Base-by-base conservation (phyloP, 2,888 invertebrate species). In the Carcina quercana region DNA sequence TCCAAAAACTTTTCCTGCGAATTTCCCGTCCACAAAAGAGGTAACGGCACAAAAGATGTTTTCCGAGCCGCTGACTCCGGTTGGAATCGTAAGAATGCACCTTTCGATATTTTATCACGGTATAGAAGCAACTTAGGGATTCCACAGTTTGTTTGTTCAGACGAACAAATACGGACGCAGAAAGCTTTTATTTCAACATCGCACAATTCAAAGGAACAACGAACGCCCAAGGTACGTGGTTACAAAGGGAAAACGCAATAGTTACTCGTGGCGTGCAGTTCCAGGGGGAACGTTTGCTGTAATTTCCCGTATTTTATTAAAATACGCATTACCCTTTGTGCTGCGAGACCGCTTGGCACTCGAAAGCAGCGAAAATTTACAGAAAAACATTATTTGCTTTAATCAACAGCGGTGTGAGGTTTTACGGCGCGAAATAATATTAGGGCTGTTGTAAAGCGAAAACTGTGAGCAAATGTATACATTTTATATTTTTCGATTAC, bases 21-120 rank as follows among this genome's bases (percentile, higher is more conserved):
- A 22, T 8, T 28, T 28, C 22, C 28, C n/a, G 12, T 17, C 8
- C 27, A 10, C 11, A 27, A 25, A 34, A 37, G 35, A 47, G 46
- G 47, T 56, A 57, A 59, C 53, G 54, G 60, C 48, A 57, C 53
- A 66, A 69, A 24, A 62, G 58, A 68, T 66, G 62, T 68, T 73
- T 76, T 79, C 79, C 76, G 47, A 62, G 30, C 61, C 74, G 61
- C 40, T 73, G 73, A 57, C 40, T 59, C 49, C 59, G 39, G 42
- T 49, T 56, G 64, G 62, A 54, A 67, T 69, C 58, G 60, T 49
- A 72, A 65, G 74, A 75, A 80, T 79, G 69, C 64, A 57, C 58
- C 64, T 68, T 57, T 67, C 65, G 69, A 74, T 76, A 76, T 76
- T 79, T 71, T 72, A 75, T 72, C 66, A 59, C 59, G 59, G 53